phyloP scores from a whole-genome alignment of 2,797 vertebrate genomes.

The Micropoecilia bifurca region DNA sequence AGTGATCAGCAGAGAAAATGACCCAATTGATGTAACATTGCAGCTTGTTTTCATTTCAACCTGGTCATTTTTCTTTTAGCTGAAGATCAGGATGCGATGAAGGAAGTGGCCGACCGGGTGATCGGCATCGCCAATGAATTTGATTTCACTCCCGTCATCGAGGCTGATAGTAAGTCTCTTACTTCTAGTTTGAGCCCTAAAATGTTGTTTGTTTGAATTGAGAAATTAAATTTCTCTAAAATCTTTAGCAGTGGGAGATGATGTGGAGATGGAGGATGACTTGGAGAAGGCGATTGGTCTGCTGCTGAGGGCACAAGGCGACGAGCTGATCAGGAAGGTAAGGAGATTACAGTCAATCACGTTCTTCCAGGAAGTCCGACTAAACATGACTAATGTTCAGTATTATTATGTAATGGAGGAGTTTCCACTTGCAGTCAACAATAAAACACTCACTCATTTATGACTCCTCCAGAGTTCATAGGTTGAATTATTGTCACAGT shows the following conservation, averaged over 20 bases:
- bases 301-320: conserved; percentile 82
- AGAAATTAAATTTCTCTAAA: background rate
- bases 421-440: background rate
- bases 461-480: background rate
- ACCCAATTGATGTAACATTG: background rate
- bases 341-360: background rate
- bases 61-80: background rate
- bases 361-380: background rate
- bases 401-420: background rate
- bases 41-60: background rate
- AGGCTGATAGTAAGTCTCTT: conserved; percentile 25
- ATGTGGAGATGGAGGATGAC: conserved; percentile 72
- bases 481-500: background rate
- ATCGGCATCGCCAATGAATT: conserved; percentile 56
- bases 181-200: background rate
- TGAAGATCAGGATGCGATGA: conserved; percentile 7
- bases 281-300: conserved; percentile 81
- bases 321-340: conserved; percentile 81
- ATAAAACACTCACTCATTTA: background rate
- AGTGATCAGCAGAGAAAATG: background rate
- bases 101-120: conserved; percentile 33
- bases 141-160: conserved; percentile 19
- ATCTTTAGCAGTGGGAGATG: conserved; percentile 37
- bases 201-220: background rate
- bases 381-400: no score